Evolutionary conservation across 2,113 vertebrate genomes (phyloP).

Genomic region (Fulica atra): DNA sequence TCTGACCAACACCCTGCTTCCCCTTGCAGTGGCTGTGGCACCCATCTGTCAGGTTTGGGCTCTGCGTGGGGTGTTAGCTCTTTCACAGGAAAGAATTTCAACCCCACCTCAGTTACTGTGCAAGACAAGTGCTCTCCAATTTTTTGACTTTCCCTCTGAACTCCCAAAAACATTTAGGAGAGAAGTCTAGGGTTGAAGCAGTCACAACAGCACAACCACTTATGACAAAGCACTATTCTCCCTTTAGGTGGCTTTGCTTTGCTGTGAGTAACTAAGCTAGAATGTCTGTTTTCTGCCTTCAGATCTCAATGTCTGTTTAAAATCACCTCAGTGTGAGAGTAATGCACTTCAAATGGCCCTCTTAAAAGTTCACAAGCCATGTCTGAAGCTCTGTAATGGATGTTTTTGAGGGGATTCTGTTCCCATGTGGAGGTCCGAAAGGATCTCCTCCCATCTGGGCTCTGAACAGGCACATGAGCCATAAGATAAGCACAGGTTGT

Average conservation of each 20-base stretch:
- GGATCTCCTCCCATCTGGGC: neutral
- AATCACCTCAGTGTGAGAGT: neutral
- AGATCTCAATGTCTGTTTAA: neutral
- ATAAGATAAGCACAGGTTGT: neutral
- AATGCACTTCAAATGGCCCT: neutral
- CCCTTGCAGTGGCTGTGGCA: fast-evolving
- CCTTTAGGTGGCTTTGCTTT: neutral
- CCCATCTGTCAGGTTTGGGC: neutral
- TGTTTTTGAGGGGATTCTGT: neutral
- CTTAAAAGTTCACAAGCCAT: neutral
- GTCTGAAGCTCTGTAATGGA: neutral
- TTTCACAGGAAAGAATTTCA: neutral
- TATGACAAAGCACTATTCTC: neutral
- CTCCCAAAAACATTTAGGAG: neutral
- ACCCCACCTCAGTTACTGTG: too few relatives aligned
- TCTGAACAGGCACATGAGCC: neutral
- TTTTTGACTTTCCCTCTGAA: neutral
- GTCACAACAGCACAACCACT: neutral
- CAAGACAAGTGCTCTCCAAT: neutral
- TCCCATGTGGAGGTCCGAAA: neutral
- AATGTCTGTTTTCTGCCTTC: neutral
- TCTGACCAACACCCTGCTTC: neutral
- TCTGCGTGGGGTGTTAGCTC: fast-evolving
- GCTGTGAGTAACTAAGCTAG: neutral
- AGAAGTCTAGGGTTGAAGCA: neutral